Percentiles rank a stretch among this genome's conserved stretches.
phyloP scores from a whole-genome alignment of 2,888 invertebrate species.

The Amiota mariae region DNA sequence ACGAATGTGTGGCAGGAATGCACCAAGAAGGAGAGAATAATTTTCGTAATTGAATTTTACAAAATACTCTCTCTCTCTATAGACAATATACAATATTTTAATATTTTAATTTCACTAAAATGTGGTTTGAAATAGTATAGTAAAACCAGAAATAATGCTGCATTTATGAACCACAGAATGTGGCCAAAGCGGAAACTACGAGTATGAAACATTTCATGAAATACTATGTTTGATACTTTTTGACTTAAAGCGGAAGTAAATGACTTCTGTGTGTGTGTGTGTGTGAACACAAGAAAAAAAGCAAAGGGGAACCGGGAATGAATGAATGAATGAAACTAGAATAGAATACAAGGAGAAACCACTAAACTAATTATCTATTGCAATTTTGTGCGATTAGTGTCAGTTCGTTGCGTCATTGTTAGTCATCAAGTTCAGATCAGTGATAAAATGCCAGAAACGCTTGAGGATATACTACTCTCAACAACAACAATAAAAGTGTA shows the following conservation, averaged over 20 bases:
- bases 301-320: no score
- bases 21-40: constrained; percentile 41
- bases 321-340: no score
- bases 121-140: background rate
- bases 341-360: no score
- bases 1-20: background rate
- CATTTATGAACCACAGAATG: constrained; percentile 12
- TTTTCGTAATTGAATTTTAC: constrained; percentile 42
- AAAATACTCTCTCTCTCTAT: no score
- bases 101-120: constrained; percentile 55
- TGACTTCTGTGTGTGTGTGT: background rate
- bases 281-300: background rate
- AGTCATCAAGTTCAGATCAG: background rate
- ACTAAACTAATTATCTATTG: no score
- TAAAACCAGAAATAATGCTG: background rate
- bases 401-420: background rate
- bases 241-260: no score
- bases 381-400: no score
- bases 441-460: background rate
- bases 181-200: background rate
- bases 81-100: constrained; percentile 45
- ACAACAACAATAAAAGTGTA: background rate
- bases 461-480: no score
- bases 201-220: no score
- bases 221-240: no score